These are phyloP conservation scores for Leptinotarsa texana DNA, from an alignment of 1,140 invertebrate species.

Conservation along the genomic window DNA sequence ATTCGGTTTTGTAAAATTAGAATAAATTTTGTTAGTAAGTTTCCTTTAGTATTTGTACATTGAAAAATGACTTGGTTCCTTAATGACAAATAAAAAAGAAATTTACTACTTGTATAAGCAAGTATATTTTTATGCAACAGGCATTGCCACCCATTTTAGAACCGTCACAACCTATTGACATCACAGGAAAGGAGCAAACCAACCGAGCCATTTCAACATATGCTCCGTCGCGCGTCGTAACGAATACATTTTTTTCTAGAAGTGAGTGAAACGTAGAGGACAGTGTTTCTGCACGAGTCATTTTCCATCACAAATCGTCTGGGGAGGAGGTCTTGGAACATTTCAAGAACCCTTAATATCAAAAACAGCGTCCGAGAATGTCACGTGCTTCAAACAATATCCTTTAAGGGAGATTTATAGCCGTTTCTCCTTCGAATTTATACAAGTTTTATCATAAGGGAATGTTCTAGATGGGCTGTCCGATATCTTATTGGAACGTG, in stretches of 20 bases:
- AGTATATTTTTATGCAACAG: not conserved
- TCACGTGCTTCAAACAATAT: conserved; percentile 31
- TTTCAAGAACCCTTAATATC: conserved; percentile 27
- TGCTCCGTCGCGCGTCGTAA: no score
- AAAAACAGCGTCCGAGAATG: conserved; percentile 27
- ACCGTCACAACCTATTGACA: no score
- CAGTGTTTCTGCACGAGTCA: conserved; percentile 18
- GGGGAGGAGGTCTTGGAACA: conserved; percentile 23
- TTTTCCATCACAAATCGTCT: conserved; percentile 25
- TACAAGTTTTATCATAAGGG: conserved; percentile 31
- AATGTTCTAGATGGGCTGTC: conserved; percentile 23
- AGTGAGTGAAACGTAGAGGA: not conserved
- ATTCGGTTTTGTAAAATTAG: no score
- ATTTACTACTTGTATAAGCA: not conserved
- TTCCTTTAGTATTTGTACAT: no score
- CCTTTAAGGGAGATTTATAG: conserved; percentile 27
- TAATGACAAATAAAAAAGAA: no score
- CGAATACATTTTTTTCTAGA: no score
- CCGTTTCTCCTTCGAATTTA: conserved; percentile 27
- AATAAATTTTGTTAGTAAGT: no score
- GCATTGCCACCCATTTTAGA: no score
- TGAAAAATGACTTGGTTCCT: no score
- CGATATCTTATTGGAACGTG: conserved; percentile 24
- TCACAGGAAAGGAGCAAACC: not conserved
- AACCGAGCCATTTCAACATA: not conserved